A percentile compares a stretch with the other conserved stretches of the same genome.
These are phyloP conservation scores for Pseudolaguvia tuberculata DNA, from an alignment of 2,113 vertebrate species.

Conservation along the genomic window DNA sequence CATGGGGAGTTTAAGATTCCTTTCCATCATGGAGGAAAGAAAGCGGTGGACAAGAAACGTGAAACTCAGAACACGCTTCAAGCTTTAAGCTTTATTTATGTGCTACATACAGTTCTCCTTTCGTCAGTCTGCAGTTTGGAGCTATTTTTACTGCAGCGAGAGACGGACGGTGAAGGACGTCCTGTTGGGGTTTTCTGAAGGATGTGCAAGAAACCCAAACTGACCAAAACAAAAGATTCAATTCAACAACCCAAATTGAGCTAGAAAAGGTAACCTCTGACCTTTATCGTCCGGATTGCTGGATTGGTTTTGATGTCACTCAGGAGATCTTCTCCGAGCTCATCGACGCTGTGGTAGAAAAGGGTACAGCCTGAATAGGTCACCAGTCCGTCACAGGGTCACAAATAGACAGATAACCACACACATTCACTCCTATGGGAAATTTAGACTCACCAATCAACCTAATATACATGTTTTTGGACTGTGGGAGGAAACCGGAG, in stretches of 20 bases:
- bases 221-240: no score
- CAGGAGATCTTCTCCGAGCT: not conserved
- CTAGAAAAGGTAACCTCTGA: no score
- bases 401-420: no score
- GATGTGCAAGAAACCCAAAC: no score
- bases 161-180: slow-evolving; percentile 32
- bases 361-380: no score
- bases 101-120: slow-evolving; percentile 62
- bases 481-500: no score
- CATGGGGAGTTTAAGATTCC: slow-evolving; percentile 2
- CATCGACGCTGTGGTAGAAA: no score
- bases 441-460: no score
- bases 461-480: no score
- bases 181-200: not conserved
- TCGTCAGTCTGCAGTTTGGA: slow-evolving; percentile 51
- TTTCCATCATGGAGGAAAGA: slow-evolving; percentile 37
- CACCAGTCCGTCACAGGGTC: no score
- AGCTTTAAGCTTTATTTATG: slow-evolving; percentile 59
- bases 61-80: slow-evolving; percentile 35
- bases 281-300: not conserved
- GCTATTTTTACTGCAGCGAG: slow-evolving; percentile 56
- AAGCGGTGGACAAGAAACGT: slow-evolving; percentile 45
- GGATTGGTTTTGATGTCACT: not conserved
- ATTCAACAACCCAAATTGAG: no score
- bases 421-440: no score